A percentile compares a stretch with the other conserved stretches of the same genome.
phyloP scores from a whole-genome alignment of 2,797 vertebrate species.

The Eutrigla gurnardus region DNA sequence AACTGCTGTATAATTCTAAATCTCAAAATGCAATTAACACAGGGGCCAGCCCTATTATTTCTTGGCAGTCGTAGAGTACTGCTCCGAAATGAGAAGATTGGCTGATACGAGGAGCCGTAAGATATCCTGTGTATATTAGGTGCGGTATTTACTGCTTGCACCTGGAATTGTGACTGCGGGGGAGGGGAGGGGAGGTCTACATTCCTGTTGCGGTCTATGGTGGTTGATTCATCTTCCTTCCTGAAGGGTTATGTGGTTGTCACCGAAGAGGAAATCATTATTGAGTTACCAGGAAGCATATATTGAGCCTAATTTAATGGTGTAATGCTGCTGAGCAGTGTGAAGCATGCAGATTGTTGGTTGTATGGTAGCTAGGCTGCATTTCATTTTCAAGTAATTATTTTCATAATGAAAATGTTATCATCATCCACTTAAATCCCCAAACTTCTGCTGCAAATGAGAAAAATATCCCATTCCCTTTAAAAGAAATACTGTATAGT shows the following conservation, averaged over 20 bases:
- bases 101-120: constrained; percentile 60
- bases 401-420: no score
- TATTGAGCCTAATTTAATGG: constrained; percentile 15
- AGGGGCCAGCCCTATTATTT: constrained; percentile 72
- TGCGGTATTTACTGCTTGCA: constrained; percentile 48
- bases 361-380: neutral
- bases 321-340: neutral
- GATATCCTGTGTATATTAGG: constrained; percentile 20
- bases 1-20: constrained; percentile 61
- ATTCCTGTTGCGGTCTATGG: constrained; percentile 6
- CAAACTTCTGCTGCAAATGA: neutral
- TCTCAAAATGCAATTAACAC: constrained; percentile 80
- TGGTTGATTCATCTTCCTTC: constrained; percentile 32
- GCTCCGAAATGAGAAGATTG: constrained; percentile 72
- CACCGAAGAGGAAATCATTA: constrained; percentile 50
- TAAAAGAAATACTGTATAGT: neutral
- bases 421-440: neutral
- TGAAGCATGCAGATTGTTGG: constrained; percentile 1
- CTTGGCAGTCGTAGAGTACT: constrained; percentile 59
- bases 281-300: constrained; percentile 23
- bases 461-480: neutral
- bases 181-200: neutral
- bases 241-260: constrained; percentile 43
- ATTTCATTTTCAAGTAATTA: neutral
- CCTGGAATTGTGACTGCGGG: constrained; percentile 35